Conservation (phyloP, 2,797 vertebrate genomes). For the Sparus aurata region DNA sequence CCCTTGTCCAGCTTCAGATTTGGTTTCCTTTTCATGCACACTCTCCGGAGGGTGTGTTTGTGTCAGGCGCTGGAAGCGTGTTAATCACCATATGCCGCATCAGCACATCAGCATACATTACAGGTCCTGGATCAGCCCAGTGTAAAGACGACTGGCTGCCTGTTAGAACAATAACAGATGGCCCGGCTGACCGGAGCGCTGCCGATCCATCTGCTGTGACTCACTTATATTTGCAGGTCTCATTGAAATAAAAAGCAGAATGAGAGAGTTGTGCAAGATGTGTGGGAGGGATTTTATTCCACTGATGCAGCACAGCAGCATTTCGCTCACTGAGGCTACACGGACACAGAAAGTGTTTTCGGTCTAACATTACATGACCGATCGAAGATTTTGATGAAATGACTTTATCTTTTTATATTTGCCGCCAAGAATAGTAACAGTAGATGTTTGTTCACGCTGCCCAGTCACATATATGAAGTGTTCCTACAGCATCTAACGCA, state of each 20-base stretch:
- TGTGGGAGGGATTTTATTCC: conserved; percentile 66
- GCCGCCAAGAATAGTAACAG: background rate
- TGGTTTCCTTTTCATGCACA: conserved; percentile 21
- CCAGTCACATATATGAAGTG: conserved; percentile 32
- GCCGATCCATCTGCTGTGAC: conserved; percentile 61
- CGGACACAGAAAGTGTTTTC: conserved; percentile 24
- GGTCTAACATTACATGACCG: background rate
- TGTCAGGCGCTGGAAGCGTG: conserved; percentile 10
- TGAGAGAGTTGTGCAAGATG: conserved; percentile 55
- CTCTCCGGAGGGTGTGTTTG: conserved; percentile 3
- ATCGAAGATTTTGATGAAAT: background rate
- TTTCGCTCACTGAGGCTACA: conserved; percentile 31
- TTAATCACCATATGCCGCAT: conserved; percentile 51
- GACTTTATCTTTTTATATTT: background rate
- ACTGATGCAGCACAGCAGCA: conserved; percentile 47
- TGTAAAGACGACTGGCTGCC: conserved; percentile 33
- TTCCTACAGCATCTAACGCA: conserved; percentile 39
- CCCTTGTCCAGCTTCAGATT: background rate
- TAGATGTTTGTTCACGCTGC: background rate
- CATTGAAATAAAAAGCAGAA: conserved; percentile 61
- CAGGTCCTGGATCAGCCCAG: conserved; percentile 59
- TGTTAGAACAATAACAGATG: conserved; percentile 67
- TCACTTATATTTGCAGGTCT: conserved; percentile 61
- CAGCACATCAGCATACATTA: conserved; percentile 60
- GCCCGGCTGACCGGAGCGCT: conserved; percentile 53